These are phyloP conservation scores for Balanococcus diminutus DNA, from an alignment of 2,888 invertebrate genomes.

Conservation along the genomic window DNA sequence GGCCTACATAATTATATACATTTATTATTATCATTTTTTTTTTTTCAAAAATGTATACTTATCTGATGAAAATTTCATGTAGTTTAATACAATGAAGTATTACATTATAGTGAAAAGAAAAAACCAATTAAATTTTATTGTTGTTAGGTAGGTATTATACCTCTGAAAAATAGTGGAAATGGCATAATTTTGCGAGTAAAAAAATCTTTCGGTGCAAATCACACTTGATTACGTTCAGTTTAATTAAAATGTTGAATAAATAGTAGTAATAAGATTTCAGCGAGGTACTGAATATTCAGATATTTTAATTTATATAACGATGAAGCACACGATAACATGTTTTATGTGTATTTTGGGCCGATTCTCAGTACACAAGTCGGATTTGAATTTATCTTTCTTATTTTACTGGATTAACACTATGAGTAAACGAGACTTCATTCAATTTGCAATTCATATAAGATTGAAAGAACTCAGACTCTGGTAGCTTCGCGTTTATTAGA, in stretches of 20 bases:
- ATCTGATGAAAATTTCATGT: background rate
- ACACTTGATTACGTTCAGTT: slow-evolving; percentile 13
- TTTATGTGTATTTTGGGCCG: slow-evolving; percentile 31
- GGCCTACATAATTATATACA: too few relatives aligned
- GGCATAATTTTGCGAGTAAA: background rate
- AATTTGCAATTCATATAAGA: slow-evolving; percentile 37
- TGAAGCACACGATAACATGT: slow-evolving; percentile 5
- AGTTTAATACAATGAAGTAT: background rate
- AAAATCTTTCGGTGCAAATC: background rate
- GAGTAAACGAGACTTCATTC: background rate
- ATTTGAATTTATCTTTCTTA: slow-evolving; percentile 37
- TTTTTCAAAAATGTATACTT: background rate
- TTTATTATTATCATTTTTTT: too few relatives aligned
- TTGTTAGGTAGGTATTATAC: too few relatives aligned
- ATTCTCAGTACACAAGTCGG: background rate
- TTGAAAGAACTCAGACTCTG: background rate
- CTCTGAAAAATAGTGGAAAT: background rate
- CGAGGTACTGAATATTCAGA: background rate
- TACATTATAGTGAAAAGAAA: background rate
- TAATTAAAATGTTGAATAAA: slow-evolving; percentile 18
- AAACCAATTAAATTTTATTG: background rate
- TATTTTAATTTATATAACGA: slow-evolving; percentile 26
- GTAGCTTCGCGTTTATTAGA: background rate
- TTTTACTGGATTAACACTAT: slow-evolving; percentile 1
- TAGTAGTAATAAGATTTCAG: background rate